Evolutionary conservation across 2,797 vertebrate species (phyloP).

Genomic region (Lutjanus argentimaculatus): DNA sequence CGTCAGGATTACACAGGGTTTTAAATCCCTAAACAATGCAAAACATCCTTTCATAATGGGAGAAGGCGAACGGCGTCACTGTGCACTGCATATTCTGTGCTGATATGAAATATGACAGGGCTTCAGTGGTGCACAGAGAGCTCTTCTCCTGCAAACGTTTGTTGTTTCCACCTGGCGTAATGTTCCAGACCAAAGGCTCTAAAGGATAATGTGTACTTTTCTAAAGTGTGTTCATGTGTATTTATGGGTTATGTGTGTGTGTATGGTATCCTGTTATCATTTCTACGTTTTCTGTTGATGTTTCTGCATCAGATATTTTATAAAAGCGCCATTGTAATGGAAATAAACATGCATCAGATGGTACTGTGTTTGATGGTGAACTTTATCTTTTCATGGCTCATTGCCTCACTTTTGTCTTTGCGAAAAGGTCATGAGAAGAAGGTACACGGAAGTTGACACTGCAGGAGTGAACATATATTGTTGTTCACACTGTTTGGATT

Average conservation of each 20-base stretch:
- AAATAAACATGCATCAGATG: slow-evolving; percentile 72
- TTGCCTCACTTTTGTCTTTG: background rate
- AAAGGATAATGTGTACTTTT: slow-evolving; percentile 73
- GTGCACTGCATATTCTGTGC: slow-evolving; percentile 56
- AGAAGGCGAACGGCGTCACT: slow-evolving; percentile 41
- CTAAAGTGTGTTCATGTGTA: slow-evolving; percentile 77
- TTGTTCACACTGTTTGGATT: background rate
- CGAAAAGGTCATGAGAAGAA: background rate
- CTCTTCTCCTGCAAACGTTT: slow-evolving; percentile 58
- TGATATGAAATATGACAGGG: slow-evolving; percentile 59
- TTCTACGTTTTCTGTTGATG: slow-evolving; percentile 78
- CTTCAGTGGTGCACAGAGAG: slow-evolving; percentile 69
- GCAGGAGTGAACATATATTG: background rate
- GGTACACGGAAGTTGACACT: background rate
- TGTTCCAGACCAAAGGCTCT: slow-evolving; percentile 81
- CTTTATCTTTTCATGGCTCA: slow-evolving; percentile 9
- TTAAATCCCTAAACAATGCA: slow-evolving; percentile 54
- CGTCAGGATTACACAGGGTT: slow-evolving; percentile 45
- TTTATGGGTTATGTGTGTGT: slow-evolving; percentile 76
- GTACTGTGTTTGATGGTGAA: slow-evolving; percentile 3
- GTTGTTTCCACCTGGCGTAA: slow-evolving; percentile 64
- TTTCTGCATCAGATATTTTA: slow-evolving; percentile 82
- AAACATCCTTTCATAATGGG: slow-evolving; percentile 60
- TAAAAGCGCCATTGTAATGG: slow-evolving; percentile 78
- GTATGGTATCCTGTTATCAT: slow-evolving; percentile 68